Evolutionary conservation across 2,797 vertebrate species (phyloP).

Genomic region (Pyrocephalus nanus): DNA sequence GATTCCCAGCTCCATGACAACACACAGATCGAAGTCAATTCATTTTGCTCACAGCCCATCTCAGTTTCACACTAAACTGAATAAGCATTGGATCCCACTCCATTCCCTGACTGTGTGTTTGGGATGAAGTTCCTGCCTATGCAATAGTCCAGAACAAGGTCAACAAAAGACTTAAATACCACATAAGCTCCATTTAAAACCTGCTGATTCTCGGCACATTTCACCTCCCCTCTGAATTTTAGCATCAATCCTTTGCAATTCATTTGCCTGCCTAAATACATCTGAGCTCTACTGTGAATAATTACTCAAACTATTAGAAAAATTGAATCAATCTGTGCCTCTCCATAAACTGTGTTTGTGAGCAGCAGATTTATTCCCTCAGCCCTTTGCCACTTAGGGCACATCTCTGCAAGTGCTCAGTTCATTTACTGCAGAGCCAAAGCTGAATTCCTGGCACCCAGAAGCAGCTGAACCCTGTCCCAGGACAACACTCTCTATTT

Average conservation of each 20-base stretch:
- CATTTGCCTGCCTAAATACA: not conserved
- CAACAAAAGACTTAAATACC: constrained; percentile 42
- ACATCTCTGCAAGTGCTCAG: not conserved
- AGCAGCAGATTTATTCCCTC: not conserved
- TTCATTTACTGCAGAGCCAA: not conserved
- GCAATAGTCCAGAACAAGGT: constrained; percentile 25
- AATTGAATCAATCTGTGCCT: not conserved
- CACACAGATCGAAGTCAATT: accelerated
- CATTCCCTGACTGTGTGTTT: not conserved
- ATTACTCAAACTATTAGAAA: not conserved
- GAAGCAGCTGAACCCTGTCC: not conserved
- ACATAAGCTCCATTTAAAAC: constrained; percentile 30
- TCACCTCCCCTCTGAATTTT: constrained; percentile 21
- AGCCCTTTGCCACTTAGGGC: not conserved
- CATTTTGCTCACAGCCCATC: not conserved
- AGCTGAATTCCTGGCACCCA: not conserved
- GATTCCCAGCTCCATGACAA: not conserved
- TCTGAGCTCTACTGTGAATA: not conserved
- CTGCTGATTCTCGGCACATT: constrained; percentile 12
- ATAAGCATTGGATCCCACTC: not conserved
- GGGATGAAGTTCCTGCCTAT: not conserved
- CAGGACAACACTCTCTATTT: not conserved
- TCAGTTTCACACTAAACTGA: not conserved
- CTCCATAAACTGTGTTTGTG: not conserved
- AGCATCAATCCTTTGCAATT: not conserved